A percentile compares a stretch with the other conserved stretches of the same genome.
These are phyloP conservation scores for Danio choprae DNA, from an alignment of 2,797 vertebrate genomes.

Conservation along the genomic window DNA sequence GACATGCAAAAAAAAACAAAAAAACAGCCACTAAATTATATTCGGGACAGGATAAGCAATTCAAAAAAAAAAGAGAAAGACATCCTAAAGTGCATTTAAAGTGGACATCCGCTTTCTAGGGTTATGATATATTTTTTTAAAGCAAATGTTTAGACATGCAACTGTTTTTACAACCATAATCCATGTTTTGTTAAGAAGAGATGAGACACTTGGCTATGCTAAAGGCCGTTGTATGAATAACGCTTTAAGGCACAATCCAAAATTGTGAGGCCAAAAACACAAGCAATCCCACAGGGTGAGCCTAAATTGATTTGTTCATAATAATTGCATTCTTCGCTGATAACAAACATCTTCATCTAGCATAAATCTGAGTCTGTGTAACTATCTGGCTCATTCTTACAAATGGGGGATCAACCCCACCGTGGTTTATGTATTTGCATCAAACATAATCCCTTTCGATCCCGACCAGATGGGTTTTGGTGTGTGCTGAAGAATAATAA, in stretches of 20 bases:
- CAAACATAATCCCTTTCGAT: constrained; percentile 63
- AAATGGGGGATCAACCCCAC: constrained; percentile 68
- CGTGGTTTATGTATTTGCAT: constrained; percentile 70
- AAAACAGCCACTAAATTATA: constrained; percentile 47
- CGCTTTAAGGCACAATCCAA: constrained; percentile 13
- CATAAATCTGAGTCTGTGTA: constrained; percentile 63
- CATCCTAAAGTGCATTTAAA: constrained; percentile 50
- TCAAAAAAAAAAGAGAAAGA: constrained; percentile 47
- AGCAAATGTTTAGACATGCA: constrained; percentile 71
- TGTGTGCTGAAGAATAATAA: constrained; percentile 49
- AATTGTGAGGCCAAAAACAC: constrained; percentile 11
- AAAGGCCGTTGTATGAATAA: constrained; percentile 46
- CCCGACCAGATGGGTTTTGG: constrained; percentile 73
- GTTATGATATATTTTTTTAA: constrained; percentile 65
- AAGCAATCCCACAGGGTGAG: constrained; percentile 2
- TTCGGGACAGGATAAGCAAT: constrained; percentile 47
- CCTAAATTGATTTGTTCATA: constrained; percentile 24
- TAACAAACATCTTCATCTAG: constrained; percentile 54
- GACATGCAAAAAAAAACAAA: constrained; percentile 64
- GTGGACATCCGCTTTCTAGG: constrained; percentile 53
- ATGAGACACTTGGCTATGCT: constrained; percentile 53
- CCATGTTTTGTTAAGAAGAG: constrained; percentile 48
- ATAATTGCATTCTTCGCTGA: constrained; percentile 52
- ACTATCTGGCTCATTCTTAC: constrained; percentile 66
- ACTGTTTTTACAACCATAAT: constrained; percentile 62